A percentile compares a stretch with the other conserved stretches of the same genome.
phyloP scores from a whole-genome alignment of 2,797 vertebrate species.

The Acrossocheilus wenchowensis region DNA sequence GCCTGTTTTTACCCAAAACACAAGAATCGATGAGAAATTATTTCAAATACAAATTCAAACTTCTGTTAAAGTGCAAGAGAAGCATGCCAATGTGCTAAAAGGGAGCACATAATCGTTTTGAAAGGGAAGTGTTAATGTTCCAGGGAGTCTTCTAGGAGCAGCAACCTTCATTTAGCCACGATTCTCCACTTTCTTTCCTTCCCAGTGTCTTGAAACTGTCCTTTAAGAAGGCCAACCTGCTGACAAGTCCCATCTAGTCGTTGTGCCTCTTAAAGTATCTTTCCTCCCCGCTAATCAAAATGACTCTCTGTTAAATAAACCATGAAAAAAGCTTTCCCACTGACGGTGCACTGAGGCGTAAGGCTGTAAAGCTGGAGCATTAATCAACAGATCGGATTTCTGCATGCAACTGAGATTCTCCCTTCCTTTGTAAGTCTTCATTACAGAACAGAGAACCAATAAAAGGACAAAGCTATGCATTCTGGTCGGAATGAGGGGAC shows the following conservation, averaged over 20 bases:
- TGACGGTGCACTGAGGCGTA: slow-evolving; percentile 89
- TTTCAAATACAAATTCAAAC: slow-evolving; percentile 19
- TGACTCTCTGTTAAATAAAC: slow-evolving; percentile 98
- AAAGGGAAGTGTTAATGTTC: slow-evolving; percentile 54
- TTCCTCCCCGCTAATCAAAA: slow-evolving; percentile 93
- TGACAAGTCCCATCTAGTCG: slow-evolving; percentile 90
- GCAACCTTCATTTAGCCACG: slow-evolving; percentile 11
- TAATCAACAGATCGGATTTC: slow-evolving; percentile 90
- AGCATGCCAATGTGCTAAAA: slow-evolving; percentile 1
- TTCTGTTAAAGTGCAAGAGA: slow-evolving; percentile 29
- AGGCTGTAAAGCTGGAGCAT: slow-evolving; percentile 79
- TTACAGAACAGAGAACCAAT: slow-evolving; percentile 13
- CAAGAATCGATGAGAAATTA: neutral
- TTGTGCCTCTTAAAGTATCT: slow-evolving; percentile 93
- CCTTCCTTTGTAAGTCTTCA: slow-evolving; percentile 67
- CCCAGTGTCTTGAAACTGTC: slow-evolving; percentile 75
- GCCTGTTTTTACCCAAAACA: neutral
- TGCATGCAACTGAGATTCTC: slow-evolving; percentile 74
- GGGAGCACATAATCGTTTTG: slow-evolving; percentile 3
- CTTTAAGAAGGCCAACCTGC: slow-evolving; percentile 80
- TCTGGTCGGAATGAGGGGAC: neutral
- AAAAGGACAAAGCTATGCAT: slow-evolving; percentile 46
- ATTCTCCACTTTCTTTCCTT: neutral
- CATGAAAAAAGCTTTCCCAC: slow-evolving; percentile 97
- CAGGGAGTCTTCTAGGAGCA: slow-evolving; percentile 10